A percentile compares a stretch with the other conserved stretches of the same genome.
Evolutionary conservation across 2,113 vertebrate species (phyloP).

Genomic region (Alectura lathami): DNA sequence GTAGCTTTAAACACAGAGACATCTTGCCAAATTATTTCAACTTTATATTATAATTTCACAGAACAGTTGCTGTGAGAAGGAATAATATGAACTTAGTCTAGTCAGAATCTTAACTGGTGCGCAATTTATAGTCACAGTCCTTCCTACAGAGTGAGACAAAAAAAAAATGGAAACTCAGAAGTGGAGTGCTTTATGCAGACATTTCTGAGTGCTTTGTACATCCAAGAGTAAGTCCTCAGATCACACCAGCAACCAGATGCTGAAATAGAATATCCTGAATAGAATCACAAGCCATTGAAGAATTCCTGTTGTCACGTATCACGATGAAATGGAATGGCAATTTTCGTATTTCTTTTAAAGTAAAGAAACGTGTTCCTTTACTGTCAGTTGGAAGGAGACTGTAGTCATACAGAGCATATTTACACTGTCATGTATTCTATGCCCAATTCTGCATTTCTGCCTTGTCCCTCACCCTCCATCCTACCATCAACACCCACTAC

Average conservation of each 20-base stretch:
- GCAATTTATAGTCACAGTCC: background rate
- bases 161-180: background rate
- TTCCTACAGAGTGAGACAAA: background rate
- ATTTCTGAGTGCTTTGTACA: background rate
- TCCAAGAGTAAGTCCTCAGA: background rate
- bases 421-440: background rate
- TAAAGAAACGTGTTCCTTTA: background rate
- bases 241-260: background rate
- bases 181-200: background rate
- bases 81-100: background rate
- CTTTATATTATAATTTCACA: background rate
- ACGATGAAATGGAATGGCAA: background rate
- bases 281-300: background rate
- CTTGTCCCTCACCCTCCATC: background rate
- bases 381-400: background rate
- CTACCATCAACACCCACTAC: background rate
- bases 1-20: background rate
- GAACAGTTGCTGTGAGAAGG: background rate
- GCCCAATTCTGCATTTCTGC: background rate
- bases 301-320: background rate
- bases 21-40: background rate
- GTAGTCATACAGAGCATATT: background rate
- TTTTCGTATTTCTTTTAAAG: background rate
- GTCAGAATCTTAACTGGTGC: background rate
- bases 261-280: background rate